Evolutionary conservation across 2,888 invertebrate species (phyloP), one percentile per base, ranked within the genome.

Genomic region (Drosophila acutilabella): DNA sequence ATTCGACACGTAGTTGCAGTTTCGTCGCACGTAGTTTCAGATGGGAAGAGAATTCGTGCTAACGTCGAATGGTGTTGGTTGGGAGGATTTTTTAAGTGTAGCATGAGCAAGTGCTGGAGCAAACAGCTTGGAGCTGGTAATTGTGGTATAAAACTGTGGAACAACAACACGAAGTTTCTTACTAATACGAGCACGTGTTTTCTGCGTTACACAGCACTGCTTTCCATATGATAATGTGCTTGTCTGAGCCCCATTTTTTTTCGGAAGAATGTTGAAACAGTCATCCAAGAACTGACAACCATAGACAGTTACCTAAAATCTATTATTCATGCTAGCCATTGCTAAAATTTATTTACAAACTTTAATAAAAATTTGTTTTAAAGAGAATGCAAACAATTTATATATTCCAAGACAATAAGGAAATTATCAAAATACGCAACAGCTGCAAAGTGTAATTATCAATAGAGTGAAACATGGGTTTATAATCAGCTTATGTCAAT

Each of bases 81-180:
- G 36, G 13, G 11, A 36, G 5, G 23, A 13, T 4, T 0, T 11
- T 36, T 36, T 8, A 11, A 4, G n/a, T n/a, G 4, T 26, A 13
- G 10, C 16, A 13, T 16, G 52, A n/a, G 45, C 53, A 67, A 56
- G 57, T 56, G 65, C 26, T 23, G 51, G 59, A 41, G 41, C n/a
- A n/a, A n/a, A n/a, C n/a, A n/a, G n/a, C n/a, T n/a, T 52, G 69
- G 52, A 65, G 62, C 71, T 85, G 86, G 81, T 82, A 82, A 82
- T 88, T 88, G 89, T 88, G 83, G 83, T 83, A 87, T 82, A 82
- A 88, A 83, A 88, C 78, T 82, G 84, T 80, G 86, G 80, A 80
- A 82, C 80, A 82, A 88, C 82, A 88, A 80, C 88, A 82, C 87
- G 88, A 88, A 82, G 88, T 66, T 77, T 80, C 65, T 67, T 71